Conservation (phyloP, 2,113 vertebrate species). For the Catharus bicknelli region DNA sequence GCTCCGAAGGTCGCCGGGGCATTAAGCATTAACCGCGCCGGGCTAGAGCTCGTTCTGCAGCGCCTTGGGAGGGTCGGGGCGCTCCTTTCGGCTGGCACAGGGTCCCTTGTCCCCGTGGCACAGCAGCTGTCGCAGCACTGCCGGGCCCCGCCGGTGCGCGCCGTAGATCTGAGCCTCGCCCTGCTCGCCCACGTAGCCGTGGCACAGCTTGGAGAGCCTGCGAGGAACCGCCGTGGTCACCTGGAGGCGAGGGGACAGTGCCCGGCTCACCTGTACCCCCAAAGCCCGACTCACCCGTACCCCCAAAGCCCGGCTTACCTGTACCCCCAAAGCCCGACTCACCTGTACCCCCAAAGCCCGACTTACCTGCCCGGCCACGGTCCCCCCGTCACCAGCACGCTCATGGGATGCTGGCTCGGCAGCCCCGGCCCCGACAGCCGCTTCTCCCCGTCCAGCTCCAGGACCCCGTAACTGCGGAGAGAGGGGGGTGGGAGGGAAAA, state of each 20-base stretch:
- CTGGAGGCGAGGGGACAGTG: accelerated
- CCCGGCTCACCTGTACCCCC: accelerated
- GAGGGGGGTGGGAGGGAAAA: neutral
- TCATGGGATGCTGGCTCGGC: neutral
- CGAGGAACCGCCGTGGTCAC: neutral
- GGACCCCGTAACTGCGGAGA: conserved; percentile 26
- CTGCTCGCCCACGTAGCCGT: conserved; percentile 16
- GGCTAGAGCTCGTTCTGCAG: conserved; percentile 52
- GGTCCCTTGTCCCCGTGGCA: conserved; percentile 34
- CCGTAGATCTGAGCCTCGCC: conserved; percentile 3
- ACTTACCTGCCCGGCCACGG: conserved; percentile 23
- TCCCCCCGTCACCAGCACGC: conserved; percentile 17
- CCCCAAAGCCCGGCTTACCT: too few species aligned
- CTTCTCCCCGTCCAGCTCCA: conserved; percentile 31
- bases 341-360: too few species aligned
- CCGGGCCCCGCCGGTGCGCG: neutral
- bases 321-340: too few species aligned
- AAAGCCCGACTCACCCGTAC: too few species aligned
- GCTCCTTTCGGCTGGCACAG: neutral
- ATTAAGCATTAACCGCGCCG: conserved; percentile 52
- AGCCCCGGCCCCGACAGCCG: conserved; percentile 36
- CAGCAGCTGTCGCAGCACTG: conserved; percentile 18
- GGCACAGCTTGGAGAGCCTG: conserved; percentile 60
- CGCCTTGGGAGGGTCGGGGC: neutral
- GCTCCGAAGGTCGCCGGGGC: conserved; percentile 46